Percentiles rank a stretch among this genome's conserved stretches.
Conservation (phyloP, 2,888 invertebrate species). For the Drosophila siamana region DNA sequence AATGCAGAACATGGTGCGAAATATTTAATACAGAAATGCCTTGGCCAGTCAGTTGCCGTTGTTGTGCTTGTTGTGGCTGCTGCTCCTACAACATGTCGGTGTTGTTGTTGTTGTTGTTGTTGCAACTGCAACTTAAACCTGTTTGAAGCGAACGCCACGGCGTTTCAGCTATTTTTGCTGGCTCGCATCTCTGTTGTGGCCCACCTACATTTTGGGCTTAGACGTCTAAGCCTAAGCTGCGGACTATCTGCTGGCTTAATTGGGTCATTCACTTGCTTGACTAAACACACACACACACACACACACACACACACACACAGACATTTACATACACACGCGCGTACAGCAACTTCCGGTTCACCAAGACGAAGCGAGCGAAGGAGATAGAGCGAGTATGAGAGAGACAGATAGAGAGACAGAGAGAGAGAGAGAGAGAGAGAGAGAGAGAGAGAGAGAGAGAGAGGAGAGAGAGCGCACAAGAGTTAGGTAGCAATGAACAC, state of each 20-base stretch:
- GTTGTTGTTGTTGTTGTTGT: conserved; percentile 27
- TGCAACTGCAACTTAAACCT: conserved; percentile 67
- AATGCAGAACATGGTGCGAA: conserved; percentile 82
- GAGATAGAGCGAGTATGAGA: conserved; percentile 19
- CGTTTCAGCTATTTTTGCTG: conserved; percentile 36
- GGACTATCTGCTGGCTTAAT: conserved; percentile 67
- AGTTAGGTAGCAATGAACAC: conserved; percentile 2
- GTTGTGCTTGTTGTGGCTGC: conserved; percentile 52
- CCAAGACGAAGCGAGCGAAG: conserved; percentile 24
- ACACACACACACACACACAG: conserved; percentile 25
- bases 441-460: too few species aligned
- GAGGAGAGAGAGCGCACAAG: conserved; percentile 15
- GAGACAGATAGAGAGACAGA: too few species aligned
- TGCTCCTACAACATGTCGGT: conserved; percentile 51
- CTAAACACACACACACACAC: conserved; percentile 41
- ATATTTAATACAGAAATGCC: conserved; percentile 77
- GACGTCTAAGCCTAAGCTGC: conserved; percentile 57
- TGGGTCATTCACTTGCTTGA: conserved; percentile 77
- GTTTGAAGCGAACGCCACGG: conserved; percentile 47
- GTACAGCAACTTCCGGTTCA: conserved; percentile 56
- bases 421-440: too few species aligned
- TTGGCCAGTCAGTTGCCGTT: conserved; percentile 15
- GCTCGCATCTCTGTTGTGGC: conserved; percentile 29
- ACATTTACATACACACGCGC: conserved; percentile 15
- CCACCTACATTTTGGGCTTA: conserved; percentile 61